Conservation (phyloP, 2,888 invertebrate genomes). For the Lamproptera curius region DNA sequence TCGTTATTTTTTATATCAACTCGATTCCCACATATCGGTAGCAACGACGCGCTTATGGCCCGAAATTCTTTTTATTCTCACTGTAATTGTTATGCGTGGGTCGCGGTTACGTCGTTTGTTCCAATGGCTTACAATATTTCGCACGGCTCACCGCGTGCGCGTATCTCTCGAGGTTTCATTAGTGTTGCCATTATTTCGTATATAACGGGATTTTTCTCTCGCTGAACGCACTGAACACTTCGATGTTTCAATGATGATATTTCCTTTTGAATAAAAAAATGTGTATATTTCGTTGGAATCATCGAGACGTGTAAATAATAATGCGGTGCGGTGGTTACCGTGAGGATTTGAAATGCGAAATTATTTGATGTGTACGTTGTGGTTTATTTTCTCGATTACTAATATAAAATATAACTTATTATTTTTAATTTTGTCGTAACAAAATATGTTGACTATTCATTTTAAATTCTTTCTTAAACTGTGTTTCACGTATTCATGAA, state of each 20-base stretch:
- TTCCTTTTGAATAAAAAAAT: constrained; percentile 4
- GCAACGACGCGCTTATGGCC: constrained; percentile 7
- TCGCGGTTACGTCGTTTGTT: constrained; percentile 26
- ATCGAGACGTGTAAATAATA: background rate
- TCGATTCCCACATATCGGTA: constrained; percentile 1
- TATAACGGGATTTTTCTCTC: constrained; percentile 15
- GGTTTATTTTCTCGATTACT: too few species aligned
- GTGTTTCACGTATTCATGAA: too few species aligned
- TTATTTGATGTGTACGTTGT: too few species aligned
- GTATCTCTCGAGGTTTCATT: constrained; percentile 37
- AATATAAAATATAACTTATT: too few species aligned
- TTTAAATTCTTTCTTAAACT: too few species aligned
- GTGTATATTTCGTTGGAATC: constrained; percentile 1
- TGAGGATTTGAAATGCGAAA: too few species aligned
- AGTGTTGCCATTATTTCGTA: constrained; percentile 17
- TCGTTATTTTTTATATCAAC: too few species aligned
- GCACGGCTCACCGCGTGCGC: constrained; percentile 39
- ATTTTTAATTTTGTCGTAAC: too few species aligned
- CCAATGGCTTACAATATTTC: constrained; percentile 30
- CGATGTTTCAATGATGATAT: constrained; percentile 2
- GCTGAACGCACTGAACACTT: constrained; percentile 3
- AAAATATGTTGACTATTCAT: too few species aligned
- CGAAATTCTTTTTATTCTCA: constrained; percentile 14
- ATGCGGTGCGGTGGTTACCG: background rate
- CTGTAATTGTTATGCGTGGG: constrained; percentile 18